phyloP scores from a whole-genome alignment of 2,113 vertebrate species.

The Diphyllodes magnificus region DNA sequence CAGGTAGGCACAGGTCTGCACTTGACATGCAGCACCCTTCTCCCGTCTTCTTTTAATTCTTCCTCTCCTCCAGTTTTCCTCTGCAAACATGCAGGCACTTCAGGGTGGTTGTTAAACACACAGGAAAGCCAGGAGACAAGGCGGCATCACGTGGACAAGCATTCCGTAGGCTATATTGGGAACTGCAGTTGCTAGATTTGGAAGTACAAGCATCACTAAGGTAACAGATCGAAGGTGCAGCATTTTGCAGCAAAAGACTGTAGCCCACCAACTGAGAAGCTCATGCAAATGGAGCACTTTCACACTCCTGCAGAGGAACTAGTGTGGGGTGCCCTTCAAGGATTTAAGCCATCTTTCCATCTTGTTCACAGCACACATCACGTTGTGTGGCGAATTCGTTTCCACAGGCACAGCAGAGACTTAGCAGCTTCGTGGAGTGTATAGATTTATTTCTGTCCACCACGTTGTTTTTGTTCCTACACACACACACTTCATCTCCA shows the following conservation, averaged over 20 bases:
- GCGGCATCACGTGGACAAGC: neutral
- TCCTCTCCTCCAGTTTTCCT: neutral
- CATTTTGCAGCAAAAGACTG: neutral
- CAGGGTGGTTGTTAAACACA: neutral
- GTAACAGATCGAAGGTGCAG: neutral
- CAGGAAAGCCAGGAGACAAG: neutral
- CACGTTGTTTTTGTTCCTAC: neutral
- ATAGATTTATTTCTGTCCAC: neutral
- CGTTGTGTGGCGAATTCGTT: neutral
- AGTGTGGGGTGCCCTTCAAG: neutral
- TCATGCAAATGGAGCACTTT: neutral
- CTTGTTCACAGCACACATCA: neutral
- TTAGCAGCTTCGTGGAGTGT: neutral
- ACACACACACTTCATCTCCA: neutral
- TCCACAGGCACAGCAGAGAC: neutral
- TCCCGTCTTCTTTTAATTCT: neutral
- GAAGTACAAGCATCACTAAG: neutral
- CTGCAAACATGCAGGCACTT: neutral
- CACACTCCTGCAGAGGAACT: neutral
- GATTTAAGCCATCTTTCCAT: neutral
- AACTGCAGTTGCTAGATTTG: neutral
- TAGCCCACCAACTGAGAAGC: neutral
- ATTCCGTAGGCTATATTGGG: neutral
- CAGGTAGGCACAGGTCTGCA: neutral
- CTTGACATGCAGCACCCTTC: neutral